Evolutionary conservation across 2,113 vertebrate species (phyloP).

Genomic region (Todiramphus saurophagus): DNA sequence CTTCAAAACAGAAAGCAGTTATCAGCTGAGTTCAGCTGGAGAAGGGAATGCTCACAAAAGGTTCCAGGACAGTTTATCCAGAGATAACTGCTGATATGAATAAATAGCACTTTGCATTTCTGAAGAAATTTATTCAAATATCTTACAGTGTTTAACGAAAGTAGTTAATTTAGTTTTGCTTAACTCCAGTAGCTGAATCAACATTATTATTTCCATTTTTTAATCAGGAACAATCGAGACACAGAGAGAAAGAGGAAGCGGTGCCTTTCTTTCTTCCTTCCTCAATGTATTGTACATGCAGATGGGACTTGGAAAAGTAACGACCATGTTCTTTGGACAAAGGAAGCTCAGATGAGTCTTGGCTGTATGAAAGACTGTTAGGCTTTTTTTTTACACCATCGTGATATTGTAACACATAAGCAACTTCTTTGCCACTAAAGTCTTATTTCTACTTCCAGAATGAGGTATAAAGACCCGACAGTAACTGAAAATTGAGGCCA

Average conservation of each 20-base stretch:
- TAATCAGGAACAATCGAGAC: slow-evolving; percentile 13
- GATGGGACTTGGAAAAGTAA: slow-evolving; percentile 7
- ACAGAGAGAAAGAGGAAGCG: slow-evolving; percentile 21
- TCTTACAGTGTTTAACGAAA: neutral
- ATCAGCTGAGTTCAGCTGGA: neutral
- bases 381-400: neutral
- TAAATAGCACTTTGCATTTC: slow-evolving; percentile 24
- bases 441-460: neutral
- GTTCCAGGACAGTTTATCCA: slow-evolving; percentile 34
- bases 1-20: slow-evolving; percentile 37
- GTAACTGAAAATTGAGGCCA: neutral
- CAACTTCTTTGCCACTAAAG: neutral
- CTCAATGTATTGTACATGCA: slow-evolving; percentile 5
- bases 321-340: neutral
- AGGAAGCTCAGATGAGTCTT: slow-evolving; percentile 25
- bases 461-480: neutral
- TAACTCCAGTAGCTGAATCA: slow-evolving; percentile 9
- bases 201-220: slow-evolving; percentile 29
- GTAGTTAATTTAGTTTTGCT: slow-evolving; percentile 10
- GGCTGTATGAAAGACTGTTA: neutral
- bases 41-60: neutral
- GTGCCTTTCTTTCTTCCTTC: slow-evolving; percentile 33
- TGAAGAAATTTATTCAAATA: slow-evolving; percentile 25
- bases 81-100: neutral
- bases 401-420: neutral